Base-by-base conservation (phyloP, 2,113 vertebrate genomes). In the Pedetes capensis region DNA sequence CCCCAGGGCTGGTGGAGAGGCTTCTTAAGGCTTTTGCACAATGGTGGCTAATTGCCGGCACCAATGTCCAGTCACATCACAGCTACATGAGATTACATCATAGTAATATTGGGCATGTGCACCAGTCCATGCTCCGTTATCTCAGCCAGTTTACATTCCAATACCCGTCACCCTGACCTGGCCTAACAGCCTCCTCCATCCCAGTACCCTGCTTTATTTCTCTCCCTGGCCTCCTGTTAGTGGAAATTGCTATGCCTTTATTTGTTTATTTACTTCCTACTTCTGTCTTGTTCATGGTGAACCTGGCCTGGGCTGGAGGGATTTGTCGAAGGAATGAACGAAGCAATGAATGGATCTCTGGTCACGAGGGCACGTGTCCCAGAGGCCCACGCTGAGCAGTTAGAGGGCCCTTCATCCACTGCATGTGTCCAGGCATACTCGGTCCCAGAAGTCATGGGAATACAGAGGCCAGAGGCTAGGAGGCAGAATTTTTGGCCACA, bases 401-500 rank as follows among this genome's bases (percentile, higher is more conserved):
- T 39, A 8, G 72, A 57, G 25, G 16, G 6, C 22, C 61, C 49
- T 66, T 42, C n/a, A 42, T 57, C 76, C 23, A 12, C 14, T 47
- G 23, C 9, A 1, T 53, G 42, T 29, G 18, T 68, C 42, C 8
- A 17, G 53, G 44, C 1, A 6, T 32, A 79, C 51, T 76, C 6
- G 5, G 75, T 51, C 34, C 4, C 25, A 49, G 55, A 7, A 69
- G 37, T 63, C 10, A 51, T 32, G 20, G 85, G 76, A 74, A 55
- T 14, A 32, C 4, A 55, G 55, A 23, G 20, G 14, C 53, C 44
- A 51, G 76, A 69, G 82, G 87, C 57, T 25, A 18, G 37, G 57
- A 83, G 39, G 16, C n/a, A 86, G 57, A 81, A 86, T 12, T 83
- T 88, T 47, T 17, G 72, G n/a, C 49, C n/a, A 68, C 47, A 61